Evolutionary conservation across 2,888 invertebrate species (phyloP), one percentile per base, ranked within the genome.

Genomic region (Spodoptera picta): DNA sequence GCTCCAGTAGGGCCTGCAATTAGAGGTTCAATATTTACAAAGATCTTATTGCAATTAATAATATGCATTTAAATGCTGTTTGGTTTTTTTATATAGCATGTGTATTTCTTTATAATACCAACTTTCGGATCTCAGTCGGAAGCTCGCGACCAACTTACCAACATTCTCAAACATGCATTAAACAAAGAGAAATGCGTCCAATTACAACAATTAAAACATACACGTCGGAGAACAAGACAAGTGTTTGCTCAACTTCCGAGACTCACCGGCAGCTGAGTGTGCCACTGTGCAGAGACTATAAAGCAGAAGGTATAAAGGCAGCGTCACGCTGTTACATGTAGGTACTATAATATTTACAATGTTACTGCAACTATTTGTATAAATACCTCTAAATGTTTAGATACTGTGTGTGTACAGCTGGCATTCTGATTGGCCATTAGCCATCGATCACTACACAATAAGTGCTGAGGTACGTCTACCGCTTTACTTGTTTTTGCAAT

Each of bases 131-230:
- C 31, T 11, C 42, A 64, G 19, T 52, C 12, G 19, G 9, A 49
- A 24, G 49, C 9, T 4, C 3, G 43, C 65, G 48, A 12, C 9
- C 23, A 56, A 55, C 58, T 49, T 12, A 27, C 41, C 44, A 24
- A 11, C 53, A n/a, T 36, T n/a, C 24, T 49, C 24, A 9, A 42
- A 23, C 44, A 42, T 19, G 44, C 46, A 12, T 27, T 31, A 48
- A 19, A 57, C 48, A 73, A 48, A 55, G 48, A 31, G 47, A 41
- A 56, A 57, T 51, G 57, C 57, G 14, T 61, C 11, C 49, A 63
- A 60, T 64, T 60, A 64, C 41, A 41, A 69, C 54, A 53, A 47
- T 63, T 68, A 68, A 68, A 60, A 55, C 63, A 55, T 53, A 45
- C 57, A 57, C 62, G 23, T 56, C 52, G 11, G 27, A 41, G 44